Conservation (phyloP, 2,888 invertebrate genomes). For the Brachyopa scutellaris region DNA sequence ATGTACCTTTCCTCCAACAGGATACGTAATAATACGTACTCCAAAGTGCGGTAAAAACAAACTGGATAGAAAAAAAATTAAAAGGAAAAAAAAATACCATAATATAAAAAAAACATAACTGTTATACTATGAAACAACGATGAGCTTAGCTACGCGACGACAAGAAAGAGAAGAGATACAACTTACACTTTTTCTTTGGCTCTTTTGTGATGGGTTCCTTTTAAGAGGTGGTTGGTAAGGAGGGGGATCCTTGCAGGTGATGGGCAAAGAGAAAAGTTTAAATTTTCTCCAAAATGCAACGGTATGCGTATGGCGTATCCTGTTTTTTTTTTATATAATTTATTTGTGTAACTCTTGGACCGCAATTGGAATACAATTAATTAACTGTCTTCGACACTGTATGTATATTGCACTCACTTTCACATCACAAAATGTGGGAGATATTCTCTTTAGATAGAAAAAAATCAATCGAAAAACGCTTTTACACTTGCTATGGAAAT, state of each 20-base stretch:
- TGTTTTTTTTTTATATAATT: conserved; percentile 16
- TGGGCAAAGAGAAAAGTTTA: conserved; percentile 28
- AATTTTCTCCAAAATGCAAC: conserved; percentile 23
- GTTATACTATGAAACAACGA: conserved; percentile 32
- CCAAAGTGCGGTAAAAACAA: conserved; percentile 50
- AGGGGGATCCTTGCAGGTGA: conserved; percentile 59
- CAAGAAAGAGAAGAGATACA: conserved; percentile 28
- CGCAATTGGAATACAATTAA: background rate
- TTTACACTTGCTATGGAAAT: background rate
- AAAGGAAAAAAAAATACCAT: conserved; percentile 6
- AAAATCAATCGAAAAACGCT: conserved; percentile 42
- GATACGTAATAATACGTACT: conserved; percentile 37
- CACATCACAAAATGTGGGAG: background rate
- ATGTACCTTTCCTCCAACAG: conserved; percentile 30
- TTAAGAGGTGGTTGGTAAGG: background rate
- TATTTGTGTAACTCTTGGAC: background rate
- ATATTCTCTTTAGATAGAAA: conserved; percentile 19
- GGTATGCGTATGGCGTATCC: conserved; percentile 14
- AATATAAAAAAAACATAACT: conserved; percentile 23
- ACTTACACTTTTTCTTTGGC: conserved; percentile 46
- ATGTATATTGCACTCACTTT: conserved; percentile 31
- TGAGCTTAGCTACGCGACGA: background rate
- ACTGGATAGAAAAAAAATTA: conserved; percentile 30
- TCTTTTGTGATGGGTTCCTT: background rate
- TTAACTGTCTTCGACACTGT: conserved; percentile 5